Evolutionary conservation across 1,140 invertebrate genomes (phyloP).

Genomic region (Hylaeus volcanicus): DNA sequence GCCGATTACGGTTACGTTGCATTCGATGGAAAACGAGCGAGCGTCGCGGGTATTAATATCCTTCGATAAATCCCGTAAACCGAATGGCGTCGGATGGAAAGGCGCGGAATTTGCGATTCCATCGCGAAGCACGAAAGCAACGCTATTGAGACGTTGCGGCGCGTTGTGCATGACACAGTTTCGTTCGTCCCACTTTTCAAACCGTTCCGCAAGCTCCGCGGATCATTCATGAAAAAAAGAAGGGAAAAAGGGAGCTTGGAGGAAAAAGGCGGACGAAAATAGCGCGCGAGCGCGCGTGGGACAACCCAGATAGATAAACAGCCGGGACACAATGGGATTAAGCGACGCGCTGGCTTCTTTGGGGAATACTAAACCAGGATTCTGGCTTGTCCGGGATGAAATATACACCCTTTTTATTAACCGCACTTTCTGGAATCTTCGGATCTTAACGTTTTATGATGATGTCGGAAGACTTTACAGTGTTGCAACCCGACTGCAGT

Average conservation of each 20-base stretch:
- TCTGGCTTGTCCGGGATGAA: no score
- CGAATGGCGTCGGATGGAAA: background rate
- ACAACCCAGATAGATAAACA: constrained; percentile 46
- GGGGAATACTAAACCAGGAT: constrained; percentile 22
- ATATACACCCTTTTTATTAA: no score
- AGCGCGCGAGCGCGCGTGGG: constrained; percentile 34
- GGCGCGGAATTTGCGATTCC: background rate
- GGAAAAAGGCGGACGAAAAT: constrained; percentile 21
- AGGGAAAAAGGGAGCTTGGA: background rate
- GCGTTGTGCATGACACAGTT: constrained; percentile 31
- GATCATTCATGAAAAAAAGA: constrained; percentile 41
- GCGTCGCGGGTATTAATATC: background rate
- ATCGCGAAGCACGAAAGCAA: constrained; percentile 19
- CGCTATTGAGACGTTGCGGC: background rate
- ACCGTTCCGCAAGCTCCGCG: constrained; percentile 40
- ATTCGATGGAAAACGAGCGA: background rate
- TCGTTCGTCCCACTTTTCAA: constrained; percentile 24
- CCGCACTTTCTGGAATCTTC: no score
- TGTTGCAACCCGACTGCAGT: no score
- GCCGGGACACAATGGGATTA: constrained; percentile 26
- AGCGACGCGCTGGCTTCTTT: constrained; percentile 18
- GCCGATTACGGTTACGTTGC: background rate
- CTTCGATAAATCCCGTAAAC: background rate
- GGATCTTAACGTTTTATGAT: no score
- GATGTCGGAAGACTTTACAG: no score